Conservation (phyloP, 2,797 vertebrate genomes). For the Esox masquinongy region DNA sequence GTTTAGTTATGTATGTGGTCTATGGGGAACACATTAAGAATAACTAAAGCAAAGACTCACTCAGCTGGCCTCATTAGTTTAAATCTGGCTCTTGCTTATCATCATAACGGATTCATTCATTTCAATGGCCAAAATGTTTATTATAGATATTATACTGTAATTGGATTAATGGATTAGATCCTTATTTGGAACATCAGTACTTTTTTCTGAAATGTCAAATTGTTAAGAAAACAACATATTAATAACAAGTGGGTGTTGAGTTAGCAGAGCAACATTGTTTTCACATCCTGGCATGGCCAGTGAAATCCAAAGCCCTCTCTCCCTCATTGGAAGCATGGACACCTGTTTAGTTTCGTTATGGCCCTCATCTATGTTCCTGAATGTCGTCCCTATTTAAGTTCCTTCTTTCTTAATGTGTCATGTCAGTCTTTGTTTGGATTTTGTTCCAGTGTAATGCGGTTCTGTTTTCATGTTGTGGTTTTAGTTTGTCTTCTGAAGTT, state of each 20-base stretch:
- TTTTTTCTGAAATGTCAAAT: neutral
- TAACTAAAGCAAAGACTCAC: slow-evolving; percentile 12
- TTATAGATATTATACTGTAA: slow-evolving; percentile 12
- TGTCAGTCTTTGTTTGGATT: too few relatives aligned
- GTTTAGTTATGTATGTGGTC: slow-evolving; percentile 8
- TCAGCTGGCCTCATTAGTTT: slow-evolving; percentile 10
- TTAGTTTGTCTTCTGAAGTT: too few relatives aligned
- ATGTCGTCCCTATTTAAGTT: too few relatives aligned
- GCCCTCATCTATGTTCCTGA: too few relatives aligned
- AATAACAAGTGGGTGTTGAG: neutral
- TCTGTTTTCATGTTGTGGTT: too few relatives aligned
- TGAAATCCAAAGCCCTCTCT: too few relatives aligned
- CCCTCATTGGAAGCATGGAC: too few relatives aligned
- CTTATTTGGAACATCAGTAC: neutral
- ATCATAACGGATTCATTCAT: slow-evolving; percentile 11
- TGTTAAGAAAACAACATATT: neutral
- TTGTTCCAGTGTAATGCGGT: too few relatives aligned
- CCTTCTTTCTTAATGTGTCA: too few relatives aligned
- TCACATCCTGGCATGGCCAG: too few relatives aligned
- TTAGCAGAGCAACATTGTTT: neutral
- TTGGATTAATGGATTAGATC: slow-evolving; percentile 16
- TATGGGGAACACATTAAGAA: slow-evolving; percentile 9
- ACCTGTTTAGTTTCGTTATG: too few relatives aligned
- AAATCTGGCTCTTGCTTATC: slow-evolving; percentile 6
- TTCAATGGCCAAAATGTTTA: slow-evolving; percentile 15